phyloP scores from a whole-genome alignment of 1,140 invertebrate species.

The Leptopilina clavipes region DNA sequence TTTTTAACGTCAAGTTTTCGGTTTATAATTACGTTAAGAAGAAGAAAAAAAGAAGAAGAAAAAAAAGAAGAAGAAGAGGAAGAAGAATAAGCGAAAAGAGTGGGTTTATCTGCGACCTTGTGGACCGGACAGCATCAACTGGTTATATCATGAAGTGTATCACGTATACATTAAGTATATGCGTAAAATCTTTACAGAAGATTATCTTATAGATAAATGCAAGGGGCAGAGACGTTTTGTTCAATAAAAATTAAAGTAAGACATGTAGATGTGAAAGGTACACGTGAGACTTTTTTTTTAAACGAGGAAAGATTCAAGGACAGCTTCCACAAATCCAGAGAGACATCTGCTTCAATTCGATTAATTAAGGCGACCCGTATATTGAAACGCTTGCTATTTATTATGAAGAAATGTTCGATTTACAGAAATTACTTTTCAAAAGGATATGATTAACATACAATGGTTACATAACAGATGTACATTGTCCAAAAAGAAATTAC shows the following conservation, averaged over 20 bases:
- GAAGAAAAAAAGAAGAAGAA: neutral
- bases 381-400: too few relatives aligned
- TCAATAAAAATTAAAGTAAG: neutral
- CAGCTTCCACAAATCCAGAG: neutral
- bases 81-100: neutral
- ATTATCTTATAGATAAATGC: slow-evolving; percentile 3
- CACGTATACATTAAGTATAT: neutral
- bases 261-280: too few relatives aligned
- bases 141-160: neutral
- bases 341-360: neutral
- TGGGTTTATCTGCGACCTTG: neutral
- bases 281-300: neutral
- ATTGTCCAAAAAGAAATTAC: too few relatives aligned
- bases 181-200: neutral
- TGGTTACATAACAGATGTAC: too few relatives aligned
- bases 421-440: too few relatives aligned
- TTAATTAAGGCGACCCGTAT: neutral
- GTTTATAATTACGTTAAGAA: neutral
- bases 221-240: neutral
- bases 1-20: too few relatives aligned
- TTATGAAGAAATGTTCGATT: too few relatives aligned
- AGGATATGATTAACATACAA: too few relatives aligned
- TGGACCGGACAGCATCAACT: neutral
- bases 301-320: neutral
- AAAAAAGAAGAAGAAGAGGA: too few relatives aligned